Base-by-base conservation (phyloP, 2,888 invertebrate species). In the Hydrotaea diabolus region DNA sequence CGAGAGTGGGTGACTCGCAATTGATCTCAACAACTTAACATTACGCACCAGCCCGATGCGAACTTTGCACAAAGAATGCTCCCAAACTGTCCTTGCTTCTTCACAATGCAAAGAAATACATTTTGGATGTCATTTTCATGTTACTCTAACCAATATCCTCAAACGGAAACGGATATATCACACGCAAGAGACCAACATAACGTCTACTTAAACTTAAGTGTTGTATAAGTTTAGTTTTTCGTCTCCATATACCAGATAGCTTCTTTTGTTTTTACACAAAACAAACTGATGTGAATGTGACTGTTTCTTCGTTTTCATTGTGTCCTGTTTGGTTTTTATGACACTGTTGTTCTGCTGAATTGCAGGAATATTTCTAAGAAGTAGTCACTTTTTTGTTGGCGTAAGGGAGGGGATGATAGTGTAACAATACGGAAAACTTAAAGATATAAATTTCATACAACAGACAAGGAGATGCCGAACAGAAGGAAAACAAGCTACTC, bases 121-220 rank as follows among this genome's bases (percentile, higher is more conserved):
- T 36, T 64, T 57, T 19, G 59, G 59, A 21, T 15, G 19, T 59
- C 59, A 26, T 64, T 64, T n/a, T 64, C 39, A 39, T 17, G 17
- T 64, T 43, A 13, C 39, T 66, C 17, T 72, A 4, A 43, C 59
- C 43, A 1, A 73, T 53, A 76, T 57, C n/a, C 69, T 64, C 69
- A 77, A 69, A 43, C 59, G 82, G 79, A 85, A 82, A 74, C 85
- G 85, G 85, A 85, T 79, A 80, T 82, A 85, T 85, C 49, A 72
- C 55, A 77, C 55, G 72, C 39, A 73, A 43, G 66, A 72, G 11
- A 73, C 23, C 73, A 55, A 62, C 17, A 19, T 43, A 43, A 43
- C n/a, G 77, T 79, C 77, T 64, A 79, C 73, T 85, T 77, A 77
- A 85, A 82, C 73, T 82, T 82, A 82, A 85, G 85, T 79, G 76